Evolutionary conservation across 2,888 invertebrate genomes (phyloP).

Genomic region (Sinohyriopsis cumingii): DNA sequence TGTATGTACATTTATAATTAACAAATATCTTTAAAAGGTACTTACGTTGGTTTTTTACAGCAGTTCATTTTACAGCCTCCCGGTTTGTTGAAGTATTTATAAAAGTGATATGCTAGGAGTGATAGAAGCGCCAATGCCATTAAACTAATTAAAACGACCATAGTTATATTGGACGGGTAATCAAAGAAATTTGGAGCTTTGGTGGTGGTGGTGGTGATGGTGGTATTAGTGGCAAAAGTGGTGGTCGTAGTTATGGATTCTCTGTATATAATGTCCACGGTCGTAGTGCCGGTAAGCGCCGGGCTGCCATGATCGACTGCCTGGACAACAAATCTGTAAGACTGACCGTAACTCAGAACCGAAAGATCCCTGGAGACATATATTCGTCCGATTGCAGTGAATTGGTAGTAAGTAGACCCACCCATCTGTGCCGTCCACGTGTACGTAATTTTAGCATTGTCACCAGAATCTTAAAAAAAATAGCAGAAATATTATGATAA

Average conservation of each 20-base stretch:
- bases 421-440: conserved; percentile 9
- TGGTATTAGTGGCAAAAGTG: neutral
- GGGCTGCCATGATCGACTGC: conserved; percentile 35
- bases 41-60: too few relatives aligned
- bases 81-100: conserved; percentile 3
- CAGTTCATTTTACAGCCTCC: neutral
- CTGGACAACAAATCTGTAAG: conserved; percentile 23
- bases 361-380: conserved; percentile 9
- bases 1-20: too few relatives aligned
- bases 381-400: conserved; percentile 15
- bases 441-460: conserved; percentile 17
- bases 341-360: conserved; percentile 25
- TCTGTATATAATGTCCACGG: conserved; percentile 33
- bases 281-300: conserved; percentile 20
- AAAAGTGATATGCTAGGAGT: neutral
- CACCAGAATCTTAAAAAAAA: conserved; percentile 17
- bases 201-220: neutral
- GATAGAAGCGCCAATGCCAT: conserved; percentile 1
- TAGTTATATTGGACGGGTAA: conserved; percentile 13
- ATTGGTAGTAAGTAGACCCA: conserved; percentile 9
- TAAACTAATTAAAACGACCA: conserved; percentile 6
- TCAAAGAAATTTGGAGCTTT: conserved; percentile 11
- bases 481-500: too few relatives aligned
- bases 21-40: too few relatives aligned
- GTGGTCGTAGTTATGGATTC: conserved; percentile 4